Evolutionary conservation across 2,113 vertebrate species (phyloP).

Genomic region (Crotalus helleri): DNA sequence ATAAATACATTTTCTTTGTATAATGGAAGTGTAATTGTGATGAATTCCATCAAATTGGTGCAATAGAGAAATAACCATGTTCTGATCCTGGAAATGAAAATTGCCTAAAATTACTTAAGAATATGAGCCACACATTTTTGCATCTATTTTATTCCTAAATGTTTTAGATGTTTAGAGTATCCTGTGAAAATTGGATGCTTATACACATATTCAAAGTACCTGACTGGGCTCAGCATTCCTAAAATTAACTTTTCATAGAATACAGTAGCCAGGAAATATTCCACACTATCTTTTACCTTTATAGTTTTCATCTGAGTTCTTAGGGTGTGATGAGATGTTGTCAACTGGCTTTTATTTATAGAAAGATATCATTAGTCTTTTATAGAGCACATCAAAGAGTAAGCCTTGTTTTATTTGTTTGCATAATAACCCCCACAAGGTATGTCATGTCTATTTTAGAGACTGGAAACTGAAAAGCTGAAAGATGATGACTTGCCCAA

Average conservation of each 20-base stretch:
- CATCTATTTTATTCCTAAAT: background rate
- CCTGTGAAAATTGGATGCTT: background rate
- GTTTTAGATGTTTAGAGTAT: background rate
- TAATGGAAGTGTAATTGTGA: background rate
- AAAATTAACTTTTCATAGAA: background rate
- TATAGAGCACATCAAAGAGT: background rate
- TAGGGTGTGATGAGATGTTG: background rate
- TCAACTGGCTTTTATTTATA: background rate
- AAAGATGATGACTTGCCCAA: background rate
- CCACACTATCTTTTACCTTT: background rate
- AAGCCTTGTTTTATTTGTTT: slow-evolving; percentile 2
- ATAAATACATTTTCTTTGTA: background rate
- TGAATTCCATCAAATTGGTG: too few relatives aligned
- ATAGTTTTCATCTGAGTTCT: background rate
- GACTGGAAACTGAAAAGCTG: background rate
- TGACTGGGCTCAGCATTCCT: background rate
- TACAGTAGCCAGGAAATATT: background rate
- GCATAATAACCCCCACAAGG: background rate
- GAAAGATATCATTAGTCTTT: background rate
- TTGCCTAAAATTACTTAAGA: background rate
- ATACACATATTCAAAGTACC: background rate
- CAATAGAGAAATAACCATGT: background rate
- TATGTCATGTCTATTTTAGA: background rate
- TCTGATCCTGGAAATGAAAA: background rate
- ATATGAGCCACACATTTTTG: background rate